Evolutionary conservation across 2,797 vertebrate genomes (phyloP).

Genomic region (Alauda arvensis): DNA sequence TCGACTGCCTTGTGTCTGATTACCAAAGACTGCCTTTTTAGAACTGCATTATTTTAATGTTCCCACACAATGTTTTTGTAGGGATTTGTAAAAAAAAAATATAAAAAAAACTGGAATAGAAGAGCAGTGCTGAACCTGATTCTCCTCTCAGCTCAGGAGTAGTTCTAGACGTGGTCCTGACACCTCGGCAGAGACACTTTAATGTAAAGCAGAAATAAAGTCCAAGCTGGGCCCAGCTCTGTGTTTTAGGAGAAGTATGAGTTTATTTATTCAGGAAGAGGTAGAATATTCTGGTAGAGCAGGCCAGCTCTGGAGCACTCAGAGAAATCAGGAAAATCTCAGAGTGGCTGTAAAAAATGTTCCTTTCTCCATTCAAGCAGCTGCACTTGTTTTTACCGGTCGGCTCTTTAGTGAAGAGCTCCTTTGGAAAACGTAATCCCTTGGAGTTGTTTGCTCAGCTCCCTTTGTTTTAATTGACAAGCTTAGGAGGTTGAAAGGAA

Average conservation of each 20-base stretch:
- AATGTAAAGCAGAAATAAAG: neutral
- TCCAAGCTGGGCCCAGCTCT: neutral
- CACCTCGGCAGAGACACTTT: neutral
- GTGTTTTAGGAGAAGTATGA: neutral
- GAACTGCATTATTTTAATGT: neutral
- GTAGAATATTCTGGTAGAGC: neutral
- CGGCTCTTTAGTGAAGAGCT: conserved; percentile 22
- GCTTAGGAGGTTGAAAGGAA: conserved; percentile 20
- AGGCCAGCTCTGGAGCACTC: neutral
- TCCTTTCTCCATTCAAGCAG: neutral
- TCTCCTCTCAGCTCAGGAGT: neutral
- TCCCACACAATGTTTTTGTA: neutral
- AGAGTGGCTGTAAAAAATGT: conserved; percentile 7
- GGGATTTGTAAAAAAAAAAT: neutral
- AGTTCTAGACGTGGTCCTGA: neutral
- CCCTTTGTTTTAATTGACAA: conserved; percentile 36
- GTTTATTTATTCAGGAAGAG: neutral
- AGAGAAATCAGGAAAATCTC: conserved; percentile 10
- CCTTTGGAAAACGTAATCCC: conserved; percentile 17
- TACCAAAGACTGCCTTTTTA: neutral
- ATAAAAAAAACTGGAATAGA: neutral
- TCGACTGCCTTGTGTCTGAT: neutral
- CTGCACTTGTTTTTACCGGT: neutral
- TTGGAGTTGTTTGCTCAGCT: conserved; percentile 35
- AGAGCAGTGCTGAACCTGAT: neutral